Conservation (phyloP, 2,888 invertebrate species). For the Vannuccia rotundouncinata region DNA sequence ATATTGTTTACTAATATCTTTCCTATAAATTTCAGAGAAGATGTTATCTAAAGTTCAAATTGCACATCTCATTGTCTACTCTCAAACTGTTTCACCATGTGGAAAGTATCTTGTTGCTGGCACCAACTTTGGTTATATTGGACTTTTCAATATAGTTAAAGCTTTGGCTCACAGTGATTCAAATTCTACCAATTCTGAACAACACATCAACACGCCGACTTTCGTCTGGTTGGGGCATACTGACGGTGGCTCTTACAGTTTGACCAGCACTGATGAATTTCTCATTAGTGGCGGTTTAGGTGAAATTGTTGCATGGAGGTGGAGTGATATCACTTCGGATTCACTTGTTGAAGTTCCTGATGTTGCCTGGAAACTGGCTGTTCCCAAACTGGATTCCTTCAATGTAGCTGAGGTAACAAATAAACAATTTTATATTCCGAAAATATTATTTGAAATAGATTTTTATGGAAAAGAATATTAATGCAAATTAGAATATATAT, state of each 20-base stretch:
- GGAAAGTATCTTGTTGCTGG: not conserved
- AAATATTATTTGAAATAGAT: too few species aligned
- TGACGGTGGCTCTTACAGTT: constrained; percentile 5
- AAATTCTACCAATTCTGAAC: not conserved
- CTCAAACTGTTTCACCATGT: constrained; percentile 14
- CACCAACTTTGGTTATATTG: constrained; percentile 12
- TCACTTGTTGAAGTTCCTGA: not conserved
- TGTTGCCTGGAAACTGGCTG: not conserved
- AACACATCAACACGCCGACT: not conserved
- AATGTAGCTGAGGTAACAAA: not conserved
- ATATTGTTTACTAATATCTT: too few species aligned
- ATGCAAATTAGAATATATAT: too few species aligned
- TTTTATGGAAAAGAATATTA: too few species aligned
- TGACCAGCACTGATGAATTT: not conserved
- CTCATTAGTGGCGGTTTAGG: not conserved
- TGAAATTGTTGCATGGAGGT: constrained; percentile 15
- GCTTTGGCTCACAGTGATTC: not conserved
- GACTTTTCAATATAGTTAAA: not conserved
- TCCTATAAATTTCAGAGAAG: too few species aligned
- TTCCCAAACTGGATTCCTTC: not conserved
- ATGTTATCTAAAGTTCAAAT: constrained; percentile 16
- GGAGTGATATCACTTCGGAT: not conserved
- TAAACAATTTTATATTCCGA: too few species aligned
- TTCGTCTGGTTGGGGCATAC: not conserved
- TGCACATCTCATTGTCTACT: constrained; percentile 17